These are phyloP conservation scores for Acrossocheilus wenchowensis DNA, from an alignment of 2,797 vertebrate species.

Conservation along the genomic window DNA sequence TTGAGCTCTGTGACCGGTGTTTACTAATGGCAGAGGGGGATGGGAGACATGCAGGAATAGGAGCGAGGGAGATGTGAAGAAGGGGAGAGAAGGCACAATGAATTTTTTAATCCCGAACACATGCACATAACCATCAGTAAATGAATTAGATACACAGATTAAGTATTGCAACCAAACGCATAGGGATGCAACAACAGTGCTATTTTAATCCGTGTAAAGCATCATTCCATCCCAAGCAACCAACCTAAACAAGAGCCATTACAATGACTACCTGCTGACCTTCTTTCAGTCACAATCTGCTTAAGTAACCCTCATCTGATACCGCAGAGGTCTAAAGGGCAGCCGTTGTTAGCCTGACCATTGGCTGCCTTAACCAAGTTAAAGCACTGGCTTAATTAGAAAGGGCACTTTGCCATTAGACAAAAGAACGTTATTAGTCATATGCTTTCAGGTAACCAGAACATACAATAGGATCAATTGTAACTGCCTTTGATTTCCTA, in stretches of 20 bases:
- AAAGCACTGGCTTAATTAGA: conserved; percentile 29
- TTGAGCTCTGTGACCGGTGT: conserved; percentile 29
- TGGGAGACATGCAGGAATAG: conserved; percentile 4
- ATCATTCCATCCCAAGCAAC: conserved; percentile 22
- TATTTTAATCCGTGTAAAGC: conserved; percentile 31
- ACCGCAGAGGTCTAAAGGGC: conserved; percentile 32
- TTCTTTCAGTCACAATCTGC: conserved; percentile 43
- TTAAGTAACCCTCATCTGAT: conserved; percentile 50
- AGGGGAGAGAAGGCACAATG: conserved; percentile 9
- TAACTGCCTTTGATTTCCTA: not conserved
- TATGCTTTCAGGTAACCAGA: conserved; percentile 2
- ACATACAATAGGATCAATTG: conserved; percentile 5
- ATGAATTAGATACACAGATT: conserved; percentile 10
- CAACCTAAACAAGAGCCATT: conserved; percentile 23
- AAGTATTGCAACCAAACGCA: not conserved
- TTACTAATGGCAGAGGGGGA: conserved; percentile 42
- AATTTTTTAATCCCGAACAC: conserved; percentile 1
- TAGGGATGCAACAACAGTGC: not conserved
- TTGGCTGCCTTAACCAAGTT: conserved; percentile 15
- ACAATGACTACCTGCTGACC: conserved; percentile 42
- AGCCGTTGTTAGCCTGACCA: conserved; percentile 16
- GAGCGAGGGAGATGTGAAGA: conserved; percentile 23
- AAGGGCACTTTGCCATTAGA: conserved; percentile 14
- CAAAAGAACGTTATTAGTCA: conserved; percentile 7
- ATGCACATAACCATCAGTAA: conserved; percentile 6